Percentiles rank a stretch among this genome's conserved stretches.
phyloP scores from a whole-genome alignment of 1,140 invertebrate genomes.

The Asbolus verrucosus region DNA sequence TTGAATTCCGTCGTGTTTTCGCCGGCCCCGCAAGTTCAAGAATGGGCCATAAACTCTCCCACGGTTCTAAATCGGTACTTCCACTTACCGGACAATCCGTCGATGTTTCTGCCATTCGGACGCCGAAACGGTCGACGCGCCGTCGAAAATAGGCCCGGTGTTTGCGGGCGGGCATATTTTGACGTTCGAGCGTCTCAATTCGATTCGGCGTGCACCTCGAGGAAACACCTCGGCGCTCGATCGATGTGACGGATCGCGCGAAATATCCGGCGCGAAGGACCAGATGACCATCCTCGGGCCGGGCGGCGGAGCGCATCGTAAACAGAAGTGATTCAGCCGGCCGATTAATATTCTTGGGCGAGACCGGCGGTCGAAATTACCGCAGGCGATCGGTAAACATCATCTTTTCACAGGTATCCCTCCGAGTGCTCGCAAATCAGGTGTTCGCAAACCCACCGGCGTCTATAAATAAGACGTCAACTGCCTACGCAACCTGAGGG shows the following conservation, averaged over 20 bases:
- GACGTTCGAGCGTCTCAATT: neutral
- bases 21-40: constrained; percentile 2
- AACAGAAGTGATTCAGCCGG: constrained; percentile 9
- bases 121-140: neutral
- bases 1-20: no score
- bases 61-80: no score
- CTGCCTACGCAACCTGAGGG: constrained; percentile 22
- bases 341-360: neutral
- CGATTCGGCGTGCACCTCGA: constrained; percentile 2
- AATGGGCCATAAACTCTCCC: neutral
- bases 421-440: constrained; percentile 20
- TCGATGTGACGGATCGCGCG: constrained; percentile 14
- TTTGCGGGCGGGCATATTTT: neutral
- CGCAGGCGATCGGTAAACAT: neutral
- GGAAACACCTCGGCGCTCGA: neutral
- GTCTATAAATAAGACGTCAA: constrained; percentile 9
- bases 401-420: constrained; percentile 37
- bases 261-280: constrained; percentile 1
- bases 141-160: no score
- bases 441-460: constrained; percentile 33
- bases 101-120: neutral
- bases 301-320: neutral
- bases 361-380: neutral
- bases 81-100: no score
- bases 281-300: neutral